These are phyloP conservation scores for Vanessa atalanta DNA, from an alignment of 1,140 invertebrate genomes.

Conservation along the genomic window DNA sequence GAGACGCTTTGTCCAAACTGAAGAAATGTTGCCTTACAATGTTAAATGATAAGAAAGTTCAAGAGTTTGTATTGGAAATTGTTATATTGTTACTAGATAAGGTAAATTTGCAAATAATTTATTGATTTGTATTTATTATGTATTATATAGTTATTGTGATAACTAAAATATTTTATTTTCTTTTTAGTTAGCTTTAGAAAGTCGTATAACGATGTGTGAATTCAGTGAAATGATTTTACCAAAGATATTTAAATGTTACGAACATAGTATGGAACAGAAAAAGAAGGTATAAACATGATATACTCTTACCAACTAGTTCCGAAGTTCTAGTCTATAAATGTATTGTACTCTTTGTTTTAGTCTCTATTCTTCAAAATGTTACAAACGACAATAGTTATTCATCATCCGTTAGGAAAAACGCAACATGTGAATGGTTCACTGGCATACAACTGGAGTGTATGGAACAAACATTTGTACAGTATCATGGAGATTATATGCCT, in stretches of 20 bases:
- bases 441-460: slow-evolving; percentile 55
- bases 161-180: slow-evolving; percentile 11
- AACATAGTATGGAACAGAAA: slow-evolving; percentile 60
- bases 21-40: slow-evolving; percentile 55
- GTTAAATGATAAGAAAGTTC: slow-evolving; percentile 59
- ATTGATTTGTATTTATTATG: slow-evolving; percentile 21
- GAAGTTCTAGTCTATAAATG: neutral
- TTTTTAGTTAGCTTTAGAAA: slow-evolving; percentile 63
- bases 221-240: slow-evolving; percentile 59
- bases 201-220: slow-evolving; percentile 57
- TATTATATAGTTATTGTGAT: slow-evolving; percentile 1
- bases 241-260: slow-evolving; percentile 62
- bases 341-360: slow-evolving; percentile 52
- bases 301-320: slow-evolving; percentile 10
- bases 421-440: slow-evolving; percentile 51
- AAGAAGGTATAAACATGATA: slow-evolving; percentile 56
- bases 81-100: slow-evolving; percentile 55
- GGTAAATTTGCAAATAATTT: slow-evolving; percentile 45
- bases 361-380: slow-evolving; percentile 55
- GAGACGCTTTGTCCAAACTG: slow-evolving; percentile 53
- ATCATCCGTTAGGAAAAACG: slow-evolving; percentile 54
- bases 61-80: slow-evolving; percentile 66
- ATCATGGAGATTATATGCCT: slow-evolving; percentile 64
- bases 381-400: slow-evolving; percentile 49
- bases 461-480: slow-evolving; percentile 61